phyloP scores from a whole-genome alignment of 2,797 vertebrate species.

The Phoeniculus purpureus region DNA sequence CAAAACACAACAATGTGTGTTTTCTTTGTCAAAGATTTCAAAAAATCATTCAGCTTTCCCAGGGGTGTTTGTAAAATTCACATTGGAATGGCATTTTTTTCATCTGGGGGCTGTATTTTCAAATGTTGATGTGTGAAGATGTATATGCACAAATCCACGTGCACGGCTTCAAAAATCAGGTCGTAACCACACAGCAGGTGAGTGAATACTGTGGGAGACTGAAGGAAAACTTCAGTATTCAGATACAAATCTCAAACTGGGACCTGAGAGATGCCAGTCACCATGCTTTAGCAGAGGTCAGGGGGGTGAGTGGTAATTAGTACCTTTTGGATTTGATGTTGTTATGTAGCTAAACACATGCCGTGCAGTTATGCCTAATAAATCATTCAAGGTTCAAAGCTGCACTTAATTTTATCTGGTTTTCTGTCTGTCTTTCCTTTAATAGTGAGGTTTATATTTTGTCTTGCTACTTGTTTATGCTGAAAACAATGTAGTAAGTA shows the following conservation, averaged over 20 bases:
- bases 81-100: background rate
- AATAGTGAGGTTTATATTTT: background rate
- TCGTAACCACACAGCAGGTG: background rate
- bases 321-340: background rate
- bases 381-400: background rate
- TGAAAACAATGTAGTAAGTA: background rate
- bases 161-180: background rate
- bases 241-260: background rate
- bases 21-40: conserved; percentile 59
- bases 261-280: background rate
- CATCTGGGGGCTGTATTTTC: background rate
- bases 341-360: background rate
- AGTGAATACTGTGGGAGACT: background rate
- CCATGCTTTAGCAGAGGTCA: background rate
- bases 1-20: background rate
- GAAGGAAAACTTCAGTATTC: background rate
- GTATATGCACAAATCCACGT: background rate
- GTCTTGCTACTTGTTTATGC: background rate
- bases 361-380: background rate
- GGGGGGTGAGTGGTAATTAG: background rate
- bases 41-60: conserved; percentile 33
- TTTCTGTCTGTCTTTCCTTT: background rate
- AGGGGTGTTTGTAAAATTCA: conserved; percentile 8
- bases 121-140: background rate
- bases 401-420: background rate